phyloP scores from a whole-genome alignment of 2,888 invertebrate species.

The Geotrupes spiniger region DNA sequence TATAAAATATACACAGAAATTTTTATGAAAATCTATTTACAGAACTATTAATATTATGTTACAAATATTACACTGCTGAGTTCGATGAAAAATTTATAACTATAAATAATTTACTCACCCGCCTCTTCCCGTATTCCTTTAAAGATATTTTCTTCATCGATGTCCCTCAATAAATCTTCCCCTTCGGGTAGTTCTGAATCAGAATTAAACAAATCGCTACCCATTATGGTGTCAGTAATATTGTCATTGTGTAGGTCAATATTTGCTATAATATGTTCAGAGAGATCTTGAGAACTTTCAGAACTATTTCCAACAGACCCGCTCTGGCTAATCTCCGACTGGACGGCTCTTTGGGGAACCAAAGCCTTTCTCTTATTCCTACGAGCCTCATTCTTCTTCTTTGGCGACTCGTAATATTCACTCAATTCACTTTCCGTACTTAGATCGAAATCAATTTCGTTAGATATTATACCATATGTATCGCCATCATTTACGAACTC shows the following conservation, averaged over 20 bases:
- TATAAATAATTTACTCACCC: slow-evolving; percentile 29
- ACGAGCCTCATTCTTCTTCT: slow-evolving; percentile 28
- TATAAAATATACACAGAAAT: no score
- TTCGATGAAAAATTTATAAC: not conserved
- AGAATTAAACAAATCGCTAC: slow-evolving; percentile 26
- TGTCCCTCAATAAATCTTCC: slow-evolving; percentile 38
- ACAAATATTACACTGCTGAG: no score
- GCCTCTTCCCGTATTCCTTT: slow-evolving; percentile 43
- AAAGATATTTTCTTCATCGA: slow-evolving; percentile 44
- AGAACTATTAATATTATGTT: no score
- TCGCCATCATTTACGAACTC: slow-evolving; percentile 25
- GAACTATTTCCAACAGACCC: slow-evolving; percentile 36
- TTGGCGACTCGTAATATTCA: slow-evolving; percentile 24
- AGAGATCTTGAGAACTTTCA: slow-evolving; percentile 39
- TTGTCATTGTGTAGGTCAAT: slow-evolving; percentile 8
- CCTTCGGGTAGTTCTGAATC: slow-evolving; percentile 32
- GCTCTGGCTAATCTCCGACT: slow-evolving; percentile 35
- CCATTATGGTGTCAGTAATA: slow-evolving; percentile 14
- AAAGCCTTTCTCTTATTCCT: slow-evolving; percentile 42
- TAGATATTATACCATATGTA: slow-evolving; percentile 13
- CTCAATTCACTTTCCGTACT: slow-evolving; percentile 23
- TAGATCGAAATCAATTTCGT: slow-evolving; percentile 27
- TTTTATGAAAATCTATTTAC: no score
- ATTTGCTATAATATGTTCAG: slow-evolving; percentile 22
- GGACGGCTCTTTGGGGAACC: slow-evolving; percentile 42